A percentile compares a stretch with the other conserved stretches of the same genome.
phyloP scores from a whole-genome alignment of 2,113 vertebrate genomes.

The Rhipidura dahli region DNA sequence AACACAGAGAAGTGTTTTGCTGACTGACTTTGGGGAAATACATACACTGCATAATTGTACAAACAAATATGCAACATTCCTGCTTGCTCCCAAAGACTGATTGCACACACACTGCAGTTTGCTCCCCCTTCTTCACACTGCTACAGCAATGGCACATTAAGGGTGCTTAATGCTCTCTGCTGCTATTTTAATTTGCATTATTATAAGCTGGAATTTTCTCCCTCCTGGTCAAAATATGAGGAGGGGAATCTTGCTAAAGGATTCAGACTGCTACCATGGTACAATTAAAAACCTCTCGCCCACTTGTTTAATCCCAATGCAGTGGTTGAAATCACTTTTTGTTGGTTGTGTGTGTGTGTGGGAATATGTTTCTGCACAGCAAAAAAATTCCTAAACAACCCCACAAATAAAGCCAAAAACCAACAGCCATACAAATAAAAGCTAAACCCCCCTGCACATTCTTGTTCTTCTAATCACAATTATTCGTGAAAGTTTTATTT shows the following conservation, averaged over 20 bases:
- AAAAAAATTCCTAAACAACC: background rate
- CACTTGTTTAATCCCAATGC: background rate
- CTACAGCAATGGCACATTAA: background rate
- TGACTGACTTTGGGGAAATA: background rate
- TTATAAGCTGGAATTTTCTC: background rate
- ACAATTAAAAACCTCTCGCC: background rate
- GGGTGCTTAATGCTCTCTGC: background rate
- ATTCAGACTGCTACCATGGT: slow-evolving; percentile 1
- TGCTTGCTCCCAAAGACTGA: background rate
- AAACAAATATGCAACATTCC: background rate
- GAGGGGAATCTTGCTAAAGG: background rate
- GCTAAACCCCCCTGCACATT: background rate
- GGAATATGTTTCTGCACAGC: background rate
- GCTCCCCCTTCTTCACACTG: background rate
- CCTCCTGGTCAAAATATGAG: background rate
- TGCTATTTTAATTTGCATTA: background rate
- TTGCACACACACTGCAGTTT: slow-evolving; percentile 10
- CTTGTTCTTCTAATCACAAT: background rate
- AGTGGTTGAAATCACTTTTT: background rate
- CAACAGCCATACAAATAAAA: background rate
- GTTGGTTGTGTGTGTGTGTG: background rate
- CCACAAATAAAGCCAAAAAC: background rate
- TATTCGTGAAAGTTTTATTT: background rate
- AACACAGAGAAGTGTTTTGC: background rate
- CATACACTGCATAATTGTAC: background rate